Evolutionary conservation across 2,797 vertebrate species (phyloP).

Genomic region (Rallus crepitans): DNA sequence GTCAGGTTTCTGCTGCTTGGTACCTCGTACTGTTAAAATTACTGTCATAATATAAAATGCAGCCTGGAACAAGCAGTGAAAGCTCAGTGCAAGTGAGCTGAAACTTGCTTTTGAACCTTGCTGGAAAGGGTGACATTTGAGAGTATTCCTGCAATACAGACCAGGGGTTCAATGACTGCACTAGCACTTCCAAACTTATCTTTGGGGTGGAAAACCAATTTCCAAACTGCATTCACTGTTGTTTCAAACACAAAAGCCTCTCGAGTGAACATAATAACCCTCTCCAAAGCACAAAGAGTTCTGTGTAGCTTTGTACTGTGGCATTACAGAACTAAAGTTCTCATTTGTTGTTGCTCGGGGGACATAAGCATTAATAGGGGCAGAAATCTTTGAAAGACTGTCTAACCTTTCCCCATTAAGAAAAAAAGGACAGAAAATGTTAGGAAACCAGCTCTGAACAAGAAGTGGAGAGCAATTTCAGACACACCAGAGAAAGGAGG

Average conservation of each 20-base stretch:
- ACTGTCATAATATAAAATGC: neutral
- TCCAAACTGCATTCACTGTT: neutral
- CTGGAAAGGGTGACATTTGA: neutral
- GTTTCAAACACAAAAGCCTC: neutral
- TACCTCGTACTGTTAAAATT: neutral
- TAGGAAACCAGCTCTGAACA: neutral
- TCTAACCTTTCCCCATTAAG: neutral
- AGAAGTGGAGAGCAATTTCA: neutral
- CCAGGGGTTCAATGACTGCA: neutral
- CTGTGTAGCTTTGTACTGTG: neutral
- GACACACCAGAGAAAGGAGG: neutral
- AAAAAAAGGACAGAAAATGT: neutral
- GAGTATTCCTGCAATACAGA: neutral
- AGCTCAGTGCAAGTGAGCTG: neutral
- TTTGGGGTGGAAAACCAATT: neutral
- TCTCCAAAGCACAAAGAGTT: neutral
- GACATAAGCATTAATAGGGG: neutral
- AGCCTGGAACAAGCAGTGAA: neutral
- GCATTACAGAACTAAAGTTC: neutral
- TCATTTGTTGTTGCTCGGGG: fast-evolving
- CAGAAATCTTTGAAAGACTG: neutral
- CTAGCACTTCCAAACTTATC: neutral
- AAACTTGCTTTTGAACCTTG: neutral
- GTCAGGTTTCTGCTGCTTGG: neutral
- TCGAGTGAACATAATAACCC: neutral